These are phyloP conservation scores for Procambarus clarkii DNA, from an alignment of 1,140 invertebrate genomes.

Conservation along the genomic window DNA sequence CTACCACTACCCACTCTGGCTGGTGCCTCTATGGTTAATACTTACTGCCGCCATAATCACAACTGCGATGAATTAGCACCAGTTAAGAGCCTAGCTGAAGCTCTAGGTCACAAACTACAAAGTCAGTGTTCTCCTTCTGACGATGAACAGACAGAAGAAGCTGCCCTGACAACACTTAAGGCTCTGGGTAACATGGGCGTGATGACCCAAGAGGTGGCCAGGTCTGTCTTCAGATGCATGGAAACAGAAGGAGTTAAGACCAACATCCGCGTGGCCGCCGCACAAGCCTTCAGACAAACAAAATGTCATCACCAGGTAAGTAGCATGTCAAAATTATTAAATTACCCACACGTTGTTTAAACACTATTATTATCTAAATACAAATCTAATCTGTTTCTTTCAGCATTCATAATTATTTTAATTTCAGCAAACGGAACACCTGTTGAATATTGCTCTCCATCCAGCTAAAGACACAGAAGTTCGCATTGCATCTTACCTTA, in stretches of 20 bases:
- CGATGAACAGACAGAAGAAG: background rate
- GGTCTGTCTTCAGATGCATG: too few species aligned
- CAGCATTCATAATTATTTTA: background rate
- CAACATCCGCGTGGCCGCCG: too few species aligned
- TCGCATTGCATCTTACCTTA: slow-evolving; percentile 51
- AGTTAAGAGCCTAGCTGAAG: slow-evolving; percentile 16
- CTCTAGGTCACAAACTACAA: background rate
- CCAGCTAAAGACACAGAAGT: slow-evolving; percentile 32
- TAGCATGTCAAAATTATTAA: too few species aligned
- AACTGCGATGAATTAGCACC: slow-evolving; percentile 11
- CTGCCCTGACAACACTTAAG: background rate
- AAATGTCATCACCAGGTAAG: too few species aligned
- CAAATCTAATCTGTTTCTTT: too few species aligned
- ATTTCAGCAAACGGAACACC: slow-evolving; percentile 11
- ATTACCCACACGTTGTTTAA: too few species aligned
- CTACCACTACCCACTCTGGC: slow-evolving; percentile 11
- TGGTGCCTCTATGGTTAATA: slow-evolving; percentile 49
- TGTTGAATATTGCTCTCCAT: slow-evolving; percentile 17
- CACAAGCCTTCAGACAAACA: too few species aligned
- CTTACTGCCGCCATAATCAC: slow-evolving; percentile 36
- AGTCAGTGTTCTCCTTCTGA: background rate
- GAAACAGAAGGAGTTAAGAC: too few species aligned
- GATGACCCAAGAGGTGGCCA: background rate
- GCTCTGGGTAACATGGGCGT: slow-evolving; percentile 44
- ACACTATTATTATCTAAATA: too few species aligned